Evolutionary conservation across 2,888 invertebrate genomes (phyloP), one percentile per base, ranked within the genome.

Genomic region (Acanthosepion lycidas): DNA sequence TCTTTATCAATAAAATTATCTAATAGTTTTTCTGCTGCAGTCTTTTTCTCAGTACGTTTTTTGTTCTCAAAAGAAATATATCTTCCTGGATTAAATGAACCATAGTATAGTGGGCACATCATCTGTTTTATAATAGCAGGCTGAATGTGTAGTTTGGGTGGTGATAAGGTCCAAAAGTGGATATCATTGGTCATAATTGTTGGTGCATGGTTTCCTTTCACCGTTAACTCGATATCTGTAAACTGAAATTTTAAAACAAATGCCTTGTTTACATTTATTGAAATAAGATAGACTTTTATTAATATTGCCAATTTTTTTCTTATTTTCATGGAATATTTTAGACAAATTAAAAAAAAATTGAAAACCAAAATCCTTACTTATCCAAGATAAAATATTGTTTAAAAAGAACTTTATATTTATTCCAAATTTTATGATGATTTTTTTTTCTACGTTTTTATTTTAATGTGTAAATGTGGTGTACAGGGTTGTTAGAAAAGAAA

Each of bases 111-210:
- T 42, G 97, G 97, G 95, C 97, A 97, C 94, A 97, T 95, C 48
- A 96, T 94, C 94, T 97, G 96, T 95, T 96, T 96, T 26, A 97
- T 97, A 95, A 96, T 96, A 53, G 96, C 96, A 23, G 97, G 97
- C 28, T 96, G 95, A 20, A 97, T 96, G 95, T 97, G 97, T 94
- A 97, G 96, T 95, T 97, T 97, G 33, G 97, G 97, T 28, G 97
- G 97, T 23, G 97, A 97, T 20, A 97, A 97, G n/a, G 96, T 96
- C 97, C 97, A 97, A 96, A 97, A 97, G 53, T 93, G 53, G 6
- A 93, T 48, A 26, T 93, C 33, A 18, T 93, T 33, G 12, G 12
- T 93, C n/a, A 49, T 5, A 28, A 93, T 51, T 53, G 93, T 93
- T 53, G 93, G 93, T 23, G 48, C 93, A 12, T 23, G 12, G 12